A percentile compares a stretch with the other conserved stretches of the same genome.
Conservation (phyloP, 2,888 invertebrate species). For the Pammene fasciana region DNA sequence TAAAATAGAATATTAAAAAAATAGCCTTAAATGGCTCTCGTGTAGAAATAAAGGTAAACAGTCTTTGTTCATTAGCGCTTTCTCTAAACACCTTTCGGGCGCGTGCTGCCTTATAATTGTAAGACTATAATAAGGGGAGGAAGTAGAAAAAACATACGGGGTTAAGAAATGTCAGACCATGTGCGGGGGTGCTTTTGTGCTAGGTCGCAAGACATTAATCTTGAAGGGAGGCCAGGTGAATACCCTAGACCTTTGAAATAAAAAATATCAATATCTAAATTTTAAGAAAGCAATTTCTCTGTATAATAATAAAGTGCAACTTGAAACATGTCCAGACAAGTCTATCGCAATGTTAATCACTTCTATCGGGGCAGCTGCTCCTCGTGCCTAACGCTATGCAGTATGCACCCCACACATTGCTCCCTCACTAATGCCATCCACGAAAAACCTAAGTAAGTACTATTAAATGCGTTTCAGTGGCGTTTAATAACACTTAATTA, state of each 20-base stretch:
- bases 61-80: constrained; percentile 67
- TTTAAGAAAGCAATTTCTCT: constrained; percentile 24
- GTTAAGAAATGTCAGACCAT: constrained; percentile 63
- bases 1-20: constrained; percentile 10
- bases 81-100: constrained; percentile 78
- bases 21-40: constrained; percentile 34
- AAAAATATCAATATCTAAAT: constrained; percentile 27
- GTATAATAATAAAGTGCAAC: constrained; percentile 32
- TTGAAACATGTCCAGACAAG: constrained; percentile 37
- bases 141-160: constrained; percentile 68
- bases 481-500: constrained; percentile 34
- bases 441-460: constrained; percentile 33
- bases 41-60: constrained; percentile 50
- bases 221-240: constrained; percentile 75
- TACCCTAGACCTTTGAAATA: constrained; percentile 57
- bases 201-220: constrained; percentile 74
- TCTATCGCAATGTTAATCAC: constrained; percentile 60
- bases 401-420: constrained; percentile 54
- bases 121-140: constrained; percentile 70
- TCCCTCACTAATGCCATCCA: constrained; percentile 55
- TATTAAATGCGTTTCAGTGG: constrained; percentile 43
- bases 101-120: constrained; percentile 72
- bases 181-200: constrained; percentile 75
- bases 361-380: constrained; percentile 62
- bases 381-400: constrained; percentile 52